Evolutionary conservation across 2,797 vertebrate species (phyloP), one percentile per base, ranked within the genome.

Genomic region (Orestias chungarensis): DNA sequence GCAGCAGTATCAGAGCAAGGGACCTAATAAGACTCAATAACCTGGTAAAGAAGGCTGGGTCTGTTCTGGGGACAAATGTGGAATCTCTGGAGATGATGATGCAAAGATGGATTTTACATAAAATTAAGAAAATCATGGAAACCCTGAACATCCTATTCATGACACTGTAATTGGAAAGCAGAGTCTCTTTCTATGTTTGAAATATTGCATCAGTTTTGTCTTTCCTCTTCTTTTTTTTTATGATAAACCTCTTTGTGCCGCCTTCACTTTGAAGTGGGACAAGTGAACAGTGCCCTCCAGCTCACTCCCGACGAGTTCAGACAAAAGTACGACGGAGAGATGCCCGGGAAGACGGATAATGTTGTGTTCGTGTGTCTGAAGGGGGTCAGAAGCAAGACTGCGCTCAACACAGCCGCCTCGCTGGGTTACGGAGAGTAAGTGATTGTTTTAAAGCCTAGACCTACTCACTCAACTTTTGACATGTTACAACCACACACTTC

Each of bases 331-430:
- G 92, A 93, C 0, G 90, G 93, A 70, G 91, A 93, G 66, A 96
- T 96, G 93, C 97, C 97, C 0, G 89, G 90, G 68, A 93, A 91
- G 81, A 93, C 91, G 0, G 95, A 96, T 67, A 93, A 86, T 46
- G 49, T 99, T 14, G 93, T 99, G 66, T 99, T 99, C 86, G 95
- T 93, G 49, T 99, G 97, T 88, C 90, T 96, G 84, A 95, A 95
- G 14, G 97, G 98, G 80, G 73, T 95, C 42, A 93, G 97, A 87
- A 98, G 97, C 92, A 95, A 94, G 86, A 91, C 71, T 9, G 97
- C 97, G 10, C 66, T 97, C 11, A 72, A 83, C 70, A 85, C 90
- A 57, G 96, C 97, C 27, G 2, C 23, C 0, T 94, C 94, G 47
- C 89, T 99, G 87, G 97, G 97, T 88, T 99, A 96, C 87, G 93